Evolutionary conservation across 2,797 vertebrate species (phyloP), one percentile per base, ranked within the genome.

Genomic region (Phoeniculus purpureus): DNA sequence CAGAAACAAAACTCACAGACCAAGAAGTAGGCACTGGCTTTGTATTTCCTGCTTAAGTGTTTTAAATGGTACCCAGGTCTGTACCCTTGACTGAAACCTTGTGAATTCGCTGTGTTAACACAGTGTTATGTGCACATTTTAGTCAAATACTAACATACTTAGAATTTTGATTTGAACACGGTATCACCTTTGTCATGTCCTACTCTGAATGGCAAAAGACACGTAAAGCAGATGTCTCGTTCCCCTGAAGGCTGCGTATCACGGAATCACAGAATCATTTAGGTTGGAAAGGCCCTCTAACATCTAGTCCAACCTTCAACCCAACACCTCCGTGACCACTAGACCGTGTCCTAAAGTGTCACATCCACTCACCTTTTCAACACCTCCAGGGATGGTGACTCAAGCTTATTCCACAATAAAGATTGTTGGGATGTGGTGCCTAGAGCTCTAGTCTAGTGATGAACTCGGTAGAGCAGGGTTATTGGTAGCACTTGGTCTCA

Each of bases 81-180:
- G 40, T 82, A 47, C 67, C 76, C 70, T 71, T 61, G 58, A 50
- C 34, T 67, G 61, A 92, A 91, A 70, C 31, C 31, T 82, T 73
- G 76, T 79, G 27, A 70, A 32, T 79, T 59, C 15, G 9, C 7
- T 50, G 2, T 85, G 29, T 80, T 91, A 85, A 82, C 37, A 50
- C 4, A 51, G 16, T 50, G 40, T 85, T 80, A 34, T 40, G 34
- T 70, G 61, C 68, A 45, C 10, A 3, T 51, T 61, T 55, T 37
- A 85, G 66, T 74, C 50, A 91, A 81, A 82, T 74, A n/a, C n/a
- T 83, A 54, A 19, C 65, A 74, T 89, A 85, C 54, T 18, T 71
- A 55, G 58, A 74, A 40, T 87, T 89, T 52, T 77, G 13, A 25
- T 77, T 89, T 80, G 58, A 64, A 56, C 20, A 6, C 45, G 40